These are phyloP conservation scores for Eleutherodactylus coqui DNA, from an alignment of 2,797 vertebrate genomes.

Conservation along the genomic window DNA sequence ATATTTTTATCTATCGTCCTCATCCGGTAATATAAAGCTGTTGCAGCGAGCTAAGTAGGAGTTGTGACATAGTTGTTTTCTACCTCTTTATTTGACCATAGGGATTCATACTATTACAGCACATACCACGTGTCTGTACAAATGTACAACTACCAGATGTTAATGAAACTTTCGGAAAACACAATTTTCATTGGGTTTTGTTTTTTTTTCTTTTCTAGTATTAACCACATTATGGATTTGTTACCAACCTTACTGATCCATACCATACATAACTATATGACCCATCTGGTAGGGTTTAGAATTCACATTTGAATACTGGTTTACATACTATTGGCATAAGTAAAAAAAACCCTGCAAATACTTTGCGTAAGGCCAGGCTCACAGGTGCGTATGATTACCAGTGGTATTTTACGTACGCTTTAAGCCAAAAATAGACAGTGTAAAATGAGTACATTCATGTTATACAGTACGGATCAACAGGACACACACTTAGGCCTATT, in stretches of 20 bases:
- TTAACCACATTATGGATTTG: not conserved
- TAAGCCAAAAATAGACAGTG: too few species aligned
- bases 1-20: not conserved
- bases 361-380: too few species aligned
- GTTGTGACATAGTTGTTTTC: constrained; percentile 13
- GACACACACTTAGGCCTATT: too few species aligned
- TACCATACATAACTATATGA: not conserved
- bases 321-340: too few species aligned
- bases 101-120: constrained; percentile 18
- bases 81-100: constrained; percentile 28
- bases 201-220: not conserved
- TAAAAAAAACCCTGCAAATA: too few species aligned
- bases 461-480: too few species aligned
- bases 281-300: too few species aligned
- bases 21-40: not conserved
- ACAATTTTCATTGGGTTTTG: not conserved
- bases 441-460: too few species aligned
- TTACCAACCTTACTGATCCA: not conserved
- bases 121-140: constrained; percentile 34
- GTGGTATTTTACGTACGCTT: too few species aligned
- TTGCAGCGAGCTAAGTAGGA: not conserved
- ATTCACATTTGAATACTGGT: too few species aligned
- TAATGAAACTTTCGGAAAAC: constrained; percentile 17
- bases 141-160: constrained; percentile 40
- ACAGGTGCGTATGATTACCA: too few species aligned